These are phyloP conservation scores for Edolisoma coerulescens DNA, from an alignment of 2,113 vertebrate genomes.

Conservation along the genomic window DNA sequence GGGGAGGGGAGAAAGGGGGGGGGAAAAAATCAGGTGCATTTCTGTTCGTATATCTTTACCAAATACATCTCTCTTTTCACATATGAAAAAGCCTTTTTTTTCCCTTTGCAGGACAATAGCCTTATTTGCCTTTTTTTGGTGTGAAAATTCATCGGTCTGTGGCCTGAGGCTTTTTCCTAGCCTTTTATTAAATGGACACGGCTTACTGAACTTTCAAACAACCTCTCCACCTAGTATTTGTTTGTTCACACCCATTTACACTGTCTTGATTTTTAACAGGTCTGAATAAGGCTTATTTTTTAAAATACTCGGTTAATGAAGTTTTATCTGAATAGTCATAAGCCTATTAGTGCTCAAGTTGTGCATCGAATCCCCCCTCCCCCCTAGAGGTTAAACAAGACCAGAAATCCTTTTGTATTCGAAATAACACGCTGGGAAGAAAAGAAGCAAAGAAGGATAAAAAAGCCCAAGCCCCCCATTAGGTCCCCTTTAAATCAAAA, in stretches of 20 bases:
- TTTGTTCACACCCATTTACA: constrained; percentile 27
- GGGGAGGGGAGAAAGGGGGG: neutral
- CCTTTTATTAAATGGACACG: neutral
- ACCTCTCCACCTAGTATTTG: constrained; percentile 5
- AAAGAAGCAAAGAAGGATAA: constrained; percentile 24
- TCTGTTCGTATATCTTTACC: neutral
- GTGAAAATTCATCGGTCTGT: neutral
- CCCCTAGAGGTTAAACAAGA: constrained; percentile 38
- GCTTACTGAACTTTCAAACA: constrained; percentile 18
- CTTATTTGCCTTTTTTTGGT: neutral
- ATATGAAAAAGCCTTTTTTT: neutral
- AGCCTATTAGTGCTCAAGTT: constrained; percentile 4
- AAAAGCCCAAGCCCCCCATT: constrained; percentile 32
- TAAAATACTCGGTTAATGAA: constrained; percentile 35
- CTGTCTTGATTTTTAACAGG: constrained; percentile 6
- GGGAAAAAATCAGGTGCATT: neutral
- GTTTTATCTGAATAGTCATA: constrained; percentile 47
- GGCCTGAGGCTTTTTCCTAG: neutral
- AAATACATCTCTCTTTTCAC: neutral
- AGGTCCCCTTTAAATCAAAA: neutral
- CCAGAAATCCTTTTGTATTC: constrained; percentile 43
- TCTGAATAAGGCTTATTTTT: constrained; percentile 17
- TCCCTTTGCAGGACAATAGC: neutral
- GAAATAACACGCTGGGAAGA: neutral
- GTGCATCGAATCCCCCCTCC: neutral